phyloP scores from a whole-genome alignment of 2,888 invertebrate genomes.

The Chrysolina haemoptera region DNA sequence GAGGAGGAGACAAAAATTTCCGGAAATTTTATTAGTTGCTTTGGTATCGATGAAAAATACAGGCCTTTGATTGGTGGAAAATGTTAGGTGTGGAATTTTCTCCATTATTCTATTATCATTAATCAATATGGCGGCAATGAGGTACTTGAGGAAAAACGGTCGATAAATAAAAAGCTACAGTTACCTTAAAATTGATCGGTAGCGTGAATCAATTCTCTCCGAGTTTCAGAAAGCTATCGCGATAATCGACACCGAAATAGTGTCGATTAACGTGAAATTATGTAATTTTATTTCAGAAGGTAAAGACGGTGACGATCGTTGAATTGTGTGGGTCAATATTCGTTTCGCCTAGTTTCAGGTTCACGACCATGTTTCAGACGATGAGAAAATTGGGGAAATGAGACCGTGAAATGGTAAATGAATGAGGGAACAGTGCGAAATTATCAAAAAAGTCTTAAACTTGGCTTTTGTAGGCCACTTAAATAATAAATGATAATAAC shows the following conservation, averaged over 20 bases:
- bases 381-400: conserved; percentile 8
- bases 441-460: too few species aligned
- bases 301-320: conserved; percentile 5
- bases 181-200: conserved; percentile 2
- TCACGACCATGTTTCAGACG: conserved; percentile 1
- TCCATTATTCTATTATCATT: too few species aligned
- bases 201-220: neutral
- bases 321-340: conserved; percentile 13
- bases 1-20: too few species aligned
- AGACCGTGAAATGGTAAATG: neutral
- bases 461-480: too few species aligned
- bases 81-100: too few species aligned
- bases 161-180: neutral
- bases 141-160: too few species aligned
- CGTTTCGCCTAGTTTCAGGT: conserved; percentile 22
- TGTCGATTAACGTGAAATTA: neutral
- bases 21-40: too few species aligned
- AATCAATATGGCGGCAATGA: too few species aligned
- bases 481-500: too few species aligned
- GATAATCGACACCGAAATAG: neutral
- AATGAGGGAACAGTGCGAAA: neutral
- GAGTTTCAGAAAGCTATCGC: neutral
- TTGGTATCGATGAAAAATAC: too few species aligned
- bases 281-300: neutral
- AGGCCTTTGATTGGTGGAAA: too few species aligned